Evolutionary conservation across 2,888 invertebrate species (phyloP).

Genomic region (Acleris laterana): DNA sequence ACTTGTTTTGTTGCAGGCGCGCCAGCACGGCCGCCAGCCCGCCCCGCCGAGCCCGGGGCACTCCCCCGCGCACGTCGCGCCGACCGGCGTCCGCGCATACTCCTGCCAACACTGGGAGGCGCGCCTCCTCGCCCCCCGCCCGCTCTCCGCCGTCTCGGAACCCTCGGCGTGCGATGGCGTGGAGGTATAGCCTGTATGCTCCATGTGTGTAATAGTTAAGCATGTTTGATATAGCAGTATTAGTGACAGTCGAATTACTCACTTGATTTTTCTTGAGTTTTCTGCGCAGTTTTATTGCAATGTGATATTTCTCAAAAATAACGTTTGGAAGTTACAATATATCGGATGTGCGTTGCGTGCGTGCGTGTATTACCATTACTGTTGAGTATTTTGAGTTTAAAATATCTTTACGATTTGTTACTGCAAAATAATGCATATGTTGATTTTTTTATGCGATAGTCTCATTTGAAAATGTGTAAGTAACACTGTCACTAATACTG

Average conservation of each 20-base stretch:
- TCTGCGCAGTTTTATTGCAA: not conserved
- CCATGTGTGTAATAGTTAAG: slow-evolving; percentile 50
- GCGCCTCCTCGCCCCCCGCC: slow-evolving; percentile 78
- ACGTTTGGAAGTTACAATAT: too few relatives aligned
- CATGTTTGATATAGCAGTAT: slow-evolving; percentile 13
- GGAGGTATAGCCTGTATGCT: slow-evolving; percentile 75
- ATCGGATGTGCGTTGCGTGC: too few relatives aligned
- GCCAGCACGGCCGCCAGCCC: slow-evolving; percentile 83
- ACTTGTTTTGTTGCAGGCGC: slow-evolving; percentile 58
- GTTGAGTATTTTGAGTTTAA: too few relatives aligned
- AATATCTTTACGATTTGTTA: too few relatives aligned
- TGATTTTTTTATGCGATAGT: too few relatives aligned
- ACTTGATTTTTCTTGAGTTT: not conserved
- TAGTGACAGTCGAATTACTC: not conserved
- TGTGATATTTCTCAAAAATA: too few relatives aligned
- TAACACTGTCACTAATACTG: not conserved
- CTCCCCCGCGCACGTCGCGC: slow-evolving; percentile 83
- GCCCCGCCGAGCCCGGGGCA: slow-evolving; percentile 81
- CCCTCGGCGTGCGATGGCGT: slow-evolving; percentile 76
- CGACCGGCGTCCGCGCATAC: slow-evolving; percentile 84
- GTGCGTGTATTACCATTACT: too few relatives aligned
- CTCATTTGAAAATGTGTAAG: not conserved
- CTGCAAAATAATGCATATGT: too few relatives aligned
- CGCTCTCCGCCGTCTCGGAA: slow-evolving; percentile 77
- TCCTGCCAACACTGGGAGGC: slow-evolving; percentile 86